A percentile compares a stretch with the other conserved stretches of the same genome.
Conservation (phyloP, 2,113 vertebrate genomes). For the Hydrolagus affinis region DNA sequence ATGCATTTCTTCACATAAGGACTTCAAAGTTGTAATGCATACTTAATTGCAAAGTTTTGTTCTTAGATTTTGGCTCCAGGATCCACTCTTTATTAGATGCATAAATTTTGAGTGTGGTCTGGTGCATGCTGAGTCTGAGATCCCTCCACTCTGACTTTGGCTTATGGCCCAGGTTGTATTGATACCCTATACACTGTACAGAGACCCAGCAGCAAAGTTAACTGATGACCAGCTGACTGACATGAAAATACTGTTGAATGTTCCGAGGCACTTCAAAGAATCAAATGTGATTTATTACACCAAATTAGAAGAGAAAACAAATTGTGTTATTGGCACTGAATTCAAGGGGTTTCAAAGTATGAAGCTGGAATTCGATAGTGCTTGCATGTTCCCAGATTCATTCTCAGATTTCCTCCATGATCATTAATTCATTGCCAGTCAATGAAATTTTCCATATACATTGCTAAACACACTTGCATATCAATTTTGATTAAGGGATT, state of each 20-base stretch:
- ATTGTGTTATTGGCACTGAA: not conserved
- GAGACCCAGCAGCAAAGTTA: slow-evolving; percentile 13
- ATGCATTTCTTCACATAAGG: not conserved
- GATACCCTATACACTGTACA: not conserved
- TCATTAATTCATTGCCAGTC: not conserved
- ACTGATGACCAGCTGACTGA: not conserved
- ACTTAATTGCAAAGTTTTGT: not conserved
- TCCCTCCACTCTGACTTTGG: not conserved
- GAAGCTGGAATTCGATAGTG: not conserved
- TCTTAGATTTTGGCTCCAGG: not conserved
- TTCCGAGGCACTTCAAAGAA: not conserved
- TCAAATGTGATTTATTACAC: not conserved
- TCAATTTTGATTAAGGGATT: not conserved
- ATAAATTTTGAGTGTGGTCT: not conserved
- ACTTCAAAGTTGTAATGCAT: not conserved
- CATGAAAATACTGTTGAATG: not conserved
- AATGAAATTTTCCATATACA: not conserved
- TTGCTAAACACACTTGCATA: not conserved
- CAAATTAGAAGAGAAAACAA: slow-evolving; percentile 3
- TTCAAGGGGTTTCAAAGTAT: not conserved
- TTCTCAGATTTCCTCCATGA: not conserved
- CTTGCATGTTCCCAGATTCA: not conserved
- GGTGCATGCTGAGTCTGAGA: not conserved
- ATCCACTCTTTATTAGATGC: not conserved
- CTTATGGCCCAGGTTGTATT: not conserved